These are phyloP conservation scores for Hucho hucho DNA, from an alignment of 2,113 vertebrate species.

Conservation along the genomic window DNA sequence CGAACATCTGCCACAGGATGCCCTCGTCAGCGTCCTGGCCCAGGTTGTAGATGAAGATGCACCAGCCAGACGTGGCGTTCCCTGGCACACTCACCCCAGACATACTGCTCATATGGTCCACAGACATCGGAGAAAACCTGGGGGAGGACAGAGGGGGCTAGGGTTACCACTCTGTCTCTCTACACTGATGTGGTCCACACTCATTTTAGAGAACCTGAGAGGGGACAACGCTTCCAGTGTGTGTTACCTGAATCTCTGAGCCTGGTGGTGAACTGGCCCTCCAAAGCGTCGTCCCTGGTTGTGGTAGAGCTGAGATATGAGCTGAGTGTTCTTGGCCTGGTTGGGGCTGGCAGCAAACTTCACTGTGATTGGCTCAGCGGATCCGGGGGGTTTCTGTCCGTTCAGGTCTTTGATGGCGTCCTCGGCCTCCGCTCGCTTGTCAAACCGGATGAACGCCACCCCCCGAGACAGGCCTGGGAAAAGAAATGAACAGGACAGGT, in stretches of 20 bases:
- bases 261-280: conserved; percentile 95
- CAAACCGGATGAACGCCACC: conserved; percentile 96
- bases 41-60: conserved; percentile 99
- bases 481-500: conserved; percentile 46
- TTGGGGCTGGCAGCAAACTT: conserved; percentile 98
- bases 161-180: no score
- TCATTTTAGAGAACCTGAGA: background rate
- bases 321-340: conserved; percentile 93
- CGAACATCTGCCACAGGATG: conserved; percentile 99
- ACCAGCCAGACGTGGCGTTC: conserved; percentile 92
- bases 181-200: no score
- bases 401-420: conserved; percentile 95
- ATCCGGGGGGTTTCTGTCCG: conserved; percentile 92
- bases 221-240: background rate
- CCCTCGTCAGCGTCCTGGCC: conserved; percentile 96
- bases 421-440: conserved; percentile 95
- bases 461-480: conserved; percentile 89
- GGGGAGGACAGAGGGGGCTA: no score
- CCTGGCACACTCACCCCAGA: conserved; percentile 88
- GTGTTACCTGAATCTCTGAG: conserved; percentile 90
- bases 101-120: conserved; percentile 96
- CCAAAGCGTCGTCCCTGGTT: conserved; percentile 91
- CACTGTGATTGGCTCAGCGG: conserved; percentile 93
- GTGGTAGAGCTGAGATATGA: conserved; percentile 95
- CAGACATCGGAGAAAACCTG: conserved; percentile 98